Conservation (phyloP, 2,113 vertebrate species). For the Boulengeromyrus knoepffleri region DNA sequence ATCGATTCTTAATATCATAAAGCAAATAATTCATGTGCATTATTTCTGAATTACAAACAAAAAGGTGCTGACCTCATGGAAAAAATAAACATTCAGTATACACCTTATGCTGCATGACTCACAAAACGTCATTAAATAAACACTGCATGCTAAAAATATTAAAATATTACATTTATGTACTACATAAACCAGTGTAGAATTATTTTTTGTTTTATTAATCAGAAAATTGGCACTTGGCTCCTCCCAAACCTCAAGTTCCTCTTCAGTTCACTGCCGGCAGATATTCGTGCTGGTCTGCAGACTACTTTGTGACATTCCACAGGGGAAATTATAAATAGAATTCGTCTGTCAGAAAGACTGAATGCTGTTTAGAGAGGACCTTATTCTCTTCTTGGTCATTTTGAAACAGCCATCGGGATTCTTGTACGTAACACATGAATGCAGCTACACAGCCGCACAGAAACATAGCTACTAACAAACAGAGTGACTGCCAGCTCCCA, state of each 20-base stretch:
- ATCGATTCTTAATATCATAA: background rate
- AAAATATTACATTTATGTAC: background rate
- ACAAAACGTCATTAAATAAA: background rate
- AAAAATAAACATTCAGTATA: background rate
- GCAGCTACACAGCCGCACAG: background rate
- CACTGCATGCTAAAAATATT: background rate
- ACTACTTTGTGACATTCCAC: background rate
- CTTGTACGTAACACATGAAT: background rate
- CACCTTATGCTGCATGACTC: background rate
- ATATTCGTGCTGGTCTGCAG: background rate
- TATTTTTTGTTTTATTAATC: background rate
- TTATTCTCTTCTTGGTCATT: background rate
- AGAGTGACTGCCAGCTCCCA: background rate
- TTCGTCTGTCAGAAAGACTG: background rate
- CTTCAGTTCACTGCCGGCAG: background rate
- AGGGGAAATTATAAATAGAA: background rate
- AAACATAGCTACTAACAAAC: background rate
- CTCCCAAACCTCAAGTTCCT: background rate
- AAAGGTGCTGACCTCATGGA: background rate
- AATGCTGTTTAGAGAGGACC: background rate
- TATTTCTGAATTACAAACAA: background rate
- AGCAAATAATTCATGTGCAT: background rate
- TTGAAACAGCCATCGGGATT: background rate
- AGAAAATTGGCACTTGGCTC: background rate
- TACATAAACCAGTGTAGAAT: background rate